A percentile compares a stretch with the other conserved stretches of the same genome.
Evolutionary conservation across 2,888 invertebrate genomes (phyloP).

Genomic region (Lasioglossum lativentre): DNA sequence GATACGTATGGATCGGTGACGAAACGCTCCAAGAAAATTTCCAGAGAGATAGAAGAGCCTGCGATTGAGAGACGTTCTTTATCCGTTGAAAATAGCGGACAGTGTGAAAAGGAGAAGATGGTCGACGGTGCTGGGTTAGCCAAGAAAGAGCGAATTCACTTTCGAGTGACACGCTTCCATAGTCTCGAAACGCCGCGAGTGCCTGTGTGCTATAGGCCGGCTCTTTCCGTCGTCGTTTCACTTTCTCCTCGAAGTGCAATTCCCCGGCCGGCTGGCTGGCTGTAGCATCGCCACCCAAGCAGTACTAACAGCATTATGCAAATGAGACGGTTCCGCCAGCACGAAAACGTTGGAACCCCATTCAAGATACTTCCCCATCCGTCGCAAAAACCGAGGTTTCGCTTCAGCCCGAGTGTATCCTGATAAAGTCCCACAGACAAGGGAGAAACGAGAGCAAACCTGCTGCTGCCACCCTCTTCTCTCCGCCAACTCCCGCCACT

Average conservation of each 20-base stretch:
- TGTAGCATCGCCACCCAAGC: conserved; percentile 68
- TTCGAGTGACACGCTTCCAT: conserved; percentile 51
- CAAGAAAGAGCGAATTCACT: conserved; percentile 58
- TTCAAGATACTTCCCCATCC: conserved; percentile 61
- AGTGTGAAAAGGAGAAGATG: background rate
- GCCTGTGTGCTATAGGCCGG: conserved; percentile 2
- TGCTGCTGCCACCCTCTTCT: no score
- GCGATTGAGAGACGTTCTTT: background rate
- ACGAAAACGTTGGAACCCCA: conserved; percentile 73
- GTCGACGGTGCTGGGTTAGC: background rate
- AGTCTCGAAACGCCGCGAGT: conserved; percentile 27
- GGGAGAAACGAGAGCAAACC: conserved; percentile 12
- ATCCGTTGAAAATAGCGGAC: background rate
- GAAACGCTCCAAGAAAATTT: background rate
- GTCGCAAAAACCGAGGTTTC: conserved; percentile 67
- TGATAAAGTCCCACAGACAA: conserved; percentile 63
- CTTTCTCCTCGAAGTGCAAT: conserved; percentile 71
- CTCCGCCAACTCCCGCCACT: background rate
- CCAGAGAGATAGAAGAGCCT: background rate
- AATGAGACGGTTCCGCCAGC: conserved; percentile 77
- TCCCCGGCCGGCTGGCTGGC: conserved; percentile 33
- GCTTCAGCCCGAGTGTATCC: conserved; percentile 52
- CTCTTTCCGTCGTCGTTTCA: conserved; percentile 65
- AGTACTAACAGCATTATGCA: conserved; percentile 81
- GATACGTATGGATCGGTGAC: background rate